Evolutionary conservation across 1,140 invertebrate genomes (phyloP).

Genomic region (Panagrolaimus sp.): DNA sequence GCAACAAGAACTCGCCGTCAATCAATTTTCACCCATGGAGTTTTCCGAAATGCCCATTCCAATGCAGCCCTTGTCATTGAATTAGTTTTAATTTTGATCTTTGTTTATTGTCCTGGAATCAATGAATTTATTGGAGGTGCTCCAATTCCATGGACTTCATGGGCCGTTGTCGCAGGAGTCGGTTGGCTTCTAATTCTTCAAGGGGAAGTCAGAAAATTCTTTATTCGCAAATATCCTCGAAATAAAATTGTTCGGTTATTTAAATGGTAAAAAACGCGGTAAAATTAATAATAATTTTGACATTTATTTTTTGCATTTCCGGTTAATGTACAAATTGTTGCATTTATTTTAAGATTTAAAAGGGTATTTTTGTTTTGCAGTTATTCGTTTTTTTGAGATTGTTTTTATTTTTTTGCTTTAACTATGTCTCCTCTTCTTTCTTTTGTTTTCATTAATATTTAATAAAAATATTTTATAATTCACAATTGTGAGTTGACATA

Average conservation of each 20-base stretch:
- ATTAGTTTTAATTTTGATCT: conserved; percentile 29
- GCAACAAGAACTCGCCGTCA: conserved; percentile 29
- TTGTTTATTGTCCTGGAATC: conserved; percentile 38
- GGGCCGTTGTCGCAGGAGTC: conserved; percentile 36
- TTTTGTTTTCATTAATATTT: no score
- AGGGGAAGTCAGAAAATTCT: conserved; percentile 42
- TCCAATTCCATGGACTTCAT: conserved; percentile 39
- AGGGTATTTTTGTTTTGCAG: no score
- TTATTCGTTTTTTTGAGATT: no score
- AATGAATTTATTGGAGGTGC: conserved; percentile 37
- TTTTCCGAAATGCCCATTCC: conserved; percentile 26
- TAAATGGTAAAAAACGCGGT: conserved; percentile 15
- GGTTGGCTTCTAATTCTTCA: conserved; percentile 35
- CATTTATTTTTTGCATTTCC: no score
- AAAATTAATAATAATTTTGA: no score
- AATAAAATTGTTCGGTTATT: conserved; percentile 15
- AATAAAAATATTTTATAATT: no score
- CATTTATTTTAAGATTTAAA: no score
- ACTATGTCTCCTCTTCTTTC: no score
- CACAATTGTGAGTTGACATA: no score
- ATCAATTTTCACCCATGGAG: conserved; percentile 39
- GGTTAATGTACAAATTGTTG: no score
- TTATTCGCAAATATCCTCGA: conserved; percentile 20
- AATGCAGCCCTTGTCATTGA: conserved; percentile 32
- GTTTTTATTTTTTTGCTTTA: no score